A percentile compares a stretch with the other conserved stretches of the same genome.
Conservation (phyloP, 2,797 vertebrate genomes). For the Melanogrammus aeglefinus region DNA sequence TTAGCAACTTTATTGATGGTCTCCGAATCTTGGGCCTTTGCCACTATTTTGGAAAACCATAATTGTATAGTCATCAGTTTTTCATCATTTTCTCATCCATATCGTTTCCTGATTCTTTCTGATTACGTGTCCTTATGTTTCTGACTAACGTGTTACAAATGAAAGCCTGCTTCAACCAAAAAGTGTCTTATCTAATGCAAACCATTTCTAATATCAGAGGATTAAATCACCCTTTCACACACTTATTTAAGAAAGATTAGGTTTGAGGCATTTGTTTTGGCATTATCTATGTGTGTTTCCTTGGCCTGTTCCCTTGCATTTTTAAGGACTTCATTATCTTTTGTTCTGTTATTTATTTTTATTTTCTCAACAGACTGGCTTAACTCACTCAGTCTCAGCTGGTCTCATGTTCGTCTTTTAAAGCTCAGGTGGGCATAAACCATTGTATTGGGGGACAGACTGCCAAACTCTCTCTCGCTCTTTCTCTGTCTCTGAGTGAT, state of each 20-base stretch:
- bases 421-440: constrained; percentile 56
- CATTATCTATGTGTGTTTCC: constrained; percentile 13
- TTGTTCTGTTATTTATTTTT: constrained; percentile 10
- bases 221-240: constrained; percentile 63
- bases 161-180: constrained; percentile 73
- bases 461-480: constrained; percentile 18
- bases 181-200: constrained; percentile 70
- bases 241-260: constrained; percentile 9
- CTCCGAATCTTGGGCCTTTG: constrained; percentile 7
- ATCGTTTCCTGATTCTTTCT: constrained; percentile 20
- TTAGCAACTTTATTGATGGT: constrained; percentile 13
- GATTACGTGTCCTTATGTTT: constrained; percentile 40
- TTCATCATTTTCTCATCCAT: constrained; percentile 25
- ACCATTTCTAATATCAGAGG: constrained; percentile 74
- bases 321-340: constrained; percentile 16
- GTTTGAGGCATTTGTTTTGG: constrained; percentile 25
- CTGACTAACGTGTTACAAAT: constrained; percentile 46
- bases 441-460: constrained; percentile 4
- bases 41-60: constrained; percentile 27
- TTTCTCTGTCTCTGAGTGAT: constrained; percentile 15
- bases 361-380: constrained; percentile 26
- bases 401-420: constrained; percentile 35
- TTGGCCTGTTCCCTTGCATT: constrained; percentile 21
- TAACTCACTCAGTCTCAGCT: constrained; percentile 26
- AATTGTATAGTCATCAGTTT: constrained; percentile 30